Conservation (phyloP, 2,888 invertebrate genomes). For the Dorcus parallelipipedus region DNA sequence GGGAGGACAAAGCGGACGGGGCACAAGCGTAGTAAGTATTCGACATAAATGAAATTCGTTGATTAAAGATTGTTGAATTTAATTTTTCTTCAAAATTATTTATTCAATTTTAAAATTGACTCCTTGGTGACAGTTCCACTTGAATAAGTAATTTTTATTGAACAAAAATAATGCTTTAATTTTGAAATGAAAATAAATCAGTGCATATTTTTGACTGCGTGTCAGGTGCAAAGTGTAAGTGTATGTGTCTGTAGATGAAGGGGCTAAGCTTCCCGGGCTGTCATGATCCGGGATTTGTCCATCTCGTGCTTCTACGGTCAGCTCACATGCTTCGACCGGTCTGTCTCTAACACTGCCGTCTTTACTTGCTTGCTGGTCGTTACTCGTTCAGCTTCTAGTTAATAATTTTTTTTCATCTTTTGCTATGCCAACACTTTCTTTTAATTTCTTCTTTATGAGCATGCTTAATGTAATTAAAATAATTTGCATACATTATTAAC, state of each 20-base stretch:
- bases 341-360: conserved; percentile 55
- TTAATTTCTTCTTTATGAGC: no score
- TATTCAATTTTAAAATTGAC: neutral
- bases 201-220: neutral
- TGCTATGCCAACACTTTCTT: no score
- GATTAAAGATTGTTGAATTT: neutral
- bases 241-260: conserved; percentile 72
- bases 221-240: neutral
- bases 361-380: conserved; percentile 7
- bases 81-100: no score
- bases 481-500: no score
- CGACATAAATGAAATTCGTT: neutral
- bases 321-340: conserved; percentile 95
- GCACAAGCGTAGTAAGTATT: conserved; percentile 77
- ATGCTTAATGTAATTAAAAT: no score
- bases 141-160: neutral
- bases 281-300: conserved; percentile 92
- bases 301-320: conserved; percentile 94
- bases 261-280: conserved; percentile 95
- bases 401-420: neutral
- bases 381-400: neutral
- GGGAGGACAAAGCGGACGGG: conserved; percentile 79
- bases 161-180: neutral
- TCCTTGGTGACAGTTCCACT: no score
- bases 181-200: neutral